A percentile compares a stretch with the other conserved stretches of the same genome.
phyloP scores from a whole-genome alignment of 2,113 vertebrate species.

The Merops nubicus region DNA sequence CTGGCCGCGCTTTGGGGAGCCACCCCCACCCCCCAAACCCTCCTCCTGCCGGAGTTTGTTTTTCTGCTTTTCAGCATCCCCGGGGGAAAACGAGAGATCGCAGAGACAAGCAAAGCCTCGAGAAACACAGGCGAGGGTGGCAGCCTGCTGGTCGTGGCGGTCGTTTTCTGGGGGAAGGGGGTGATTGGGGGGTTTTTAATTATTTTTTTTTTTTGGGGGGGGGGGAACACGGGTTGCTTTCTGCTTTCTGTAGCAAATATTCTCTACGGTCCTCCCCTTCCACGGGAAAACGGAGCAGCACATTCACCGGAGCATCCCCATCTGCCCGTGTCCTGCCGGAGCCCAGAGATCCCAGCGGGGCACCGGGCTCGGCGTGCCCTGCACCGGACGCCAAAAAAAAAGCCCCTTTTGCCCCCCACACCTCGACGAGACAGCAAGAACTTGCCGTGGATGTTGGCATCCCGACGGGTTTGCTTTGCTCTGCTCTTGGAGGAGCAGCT shows the following conservation, averaged over 20 bases:
- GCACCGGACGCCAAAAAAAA: background rate
- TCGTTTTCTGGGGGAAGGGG: background rate
- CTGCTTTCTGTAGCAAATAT: background rate
- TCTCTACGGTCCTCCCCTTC: background rate
- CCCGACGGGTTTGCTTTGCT: background rate
- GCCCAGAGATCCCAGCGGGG: background rate
- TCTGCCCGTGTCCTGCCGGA: background rate
- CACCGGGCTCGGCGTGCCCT: background rate
- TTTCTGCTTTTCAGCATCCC: background rate
- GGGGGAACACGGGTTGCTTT: background rate
- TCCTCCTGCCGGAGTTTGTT: background rate
- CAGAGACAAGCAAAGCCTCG: background rate
- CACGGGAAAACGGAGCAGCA: background rate
- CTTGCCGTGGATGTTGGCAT: accelerated
- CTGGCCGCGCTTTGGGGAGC: background rate
- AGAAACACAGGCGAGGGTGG: background rate
- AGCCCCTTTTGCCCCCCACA: background rate
- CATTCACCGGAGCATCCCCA: background rate
- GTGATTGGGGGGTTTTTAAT: no score
- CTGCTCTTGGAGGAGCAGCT: background rate
- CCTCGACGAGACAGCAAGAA: background rate
- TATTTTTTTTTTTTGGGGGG: no score
- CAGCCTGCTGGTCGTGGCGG: background rate
- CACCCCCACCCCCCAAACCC: no score
- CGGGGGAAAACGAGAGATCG: background rate